These are phyloP conservation scores for Poeciliopsis infans DNA, from an alignment of 2,797 vertebrate species.

Conservation along the genomic window DNA sequence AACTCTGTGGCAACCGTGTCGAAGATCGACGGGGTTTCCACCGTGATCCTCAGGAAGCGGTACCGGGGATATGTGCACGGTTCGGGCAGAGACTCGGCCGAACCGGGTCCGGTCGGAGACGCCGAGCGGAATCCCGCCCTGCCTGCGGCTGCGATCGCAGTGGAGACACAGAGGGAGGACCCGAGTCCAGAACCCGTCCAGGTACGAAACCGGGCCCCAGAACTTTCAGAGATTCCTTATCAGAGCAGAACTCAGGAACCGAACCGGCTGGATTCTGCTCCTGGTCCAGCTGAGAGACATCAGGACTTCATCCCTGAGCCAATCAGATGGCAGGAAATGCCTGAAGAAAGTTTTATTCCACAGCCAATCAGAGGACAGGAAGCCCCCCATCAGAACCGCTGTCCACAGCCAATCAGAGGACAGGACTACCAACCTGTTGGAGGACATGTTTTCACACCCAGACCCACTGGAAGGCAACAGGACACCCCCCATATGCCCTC, in stretches of 20 bases:
- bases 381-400: background rate
- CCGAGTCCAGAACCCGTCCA: conserved; percentile 11
- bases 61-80: conserved; percentile 76
- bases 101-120: conserved; percentile 19
- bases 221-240: background rate
- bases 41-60: conserved; percentile 84
- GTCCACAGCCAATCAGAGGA: background rate
- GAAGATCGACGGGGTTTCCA: conserved; percentile 81
- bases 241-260: conserved; percentile 1
- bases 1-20: conserved; percentile 90
- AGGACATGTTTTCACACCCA: conserved; percentile 4
- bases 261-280: background rate
- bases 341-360: background rate
- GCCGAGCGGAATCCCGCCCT: conserved; percentile 31
- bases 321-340: conserved; percentile 1
- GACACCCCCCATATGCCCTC: background rate
- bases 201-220: background rate
- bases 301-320: background rate
- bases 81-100: conserved; percentile 4
- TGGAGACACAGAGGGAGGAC: conserved; percentile 12
- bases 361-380: background rate
- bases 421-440: background rate
- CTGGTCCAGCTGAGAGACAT: conserved; percentile 9
- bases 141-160: conserved; percentile 67
- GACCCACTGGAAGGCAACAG: background rate